Evolutionary conservation across 35 echinoderm and acorn worm species (phyloP), one percentile per base, ranked within the genome.

Genomic region (Holothuria glaberrima): DNA sequence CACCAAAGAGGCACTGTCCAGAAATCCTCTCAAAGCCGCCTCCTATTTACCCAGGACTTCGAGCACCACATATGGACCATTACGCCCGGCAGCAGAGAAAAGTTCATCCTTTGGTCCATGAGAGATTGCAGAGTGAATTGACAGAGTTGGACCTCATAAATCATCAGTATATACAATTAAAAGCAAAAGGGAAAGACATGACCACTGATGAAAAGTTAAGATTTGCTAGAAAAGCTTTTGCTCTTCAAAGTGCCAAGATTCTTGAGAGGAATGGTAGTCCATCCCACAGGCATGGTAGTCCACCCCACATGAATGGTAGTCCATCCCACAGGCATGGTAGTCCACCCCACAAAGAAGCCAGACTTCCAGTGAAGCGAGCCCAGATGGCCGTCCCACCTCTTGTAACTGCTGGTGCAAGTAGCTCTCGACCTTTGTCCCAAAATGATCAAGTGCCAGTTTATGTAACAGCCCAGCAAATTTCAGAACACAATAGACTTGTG

Each of bases 21-120:
- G 33, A 26, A 46, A 81, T 81, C 29, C 20, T 81, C 13, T 81
- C 76, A 22, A 81, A 81, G 76, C 76, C 76, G 16, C 80, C 80
- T 3, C 80, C 80, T 29, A 84, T 84, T 52, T 84, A 84, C 58
- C 80, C 80, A 19, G 80, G 80, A 20, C 56, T 84, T 9, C 80
- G 58, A 58, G 27, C 46, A 57, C 33, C 52, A 48, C 33, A 48
- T 31, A 10, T 22, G 29, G 54, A 84, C 25, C 80, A 63, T 56
- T 36, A 58, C 3, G 56, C 58, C 3, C 6, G 80, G 19, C 80
- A 84, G 57, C 80, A 84, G 80, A 84, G 80, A 46, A 84, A 84
- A 32, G 80, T 84, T 0, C 80, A 84, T 14, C 80, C 80, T 4
- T 22, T 84, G 57, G 30, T 84, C 21, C 80, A 78, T 28, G 74